These are phyloP conservation scores for Sycophila texana DNA, from an alignment of 2,888 invertebrate genomes.

Conservation along the genomic window DNA sequence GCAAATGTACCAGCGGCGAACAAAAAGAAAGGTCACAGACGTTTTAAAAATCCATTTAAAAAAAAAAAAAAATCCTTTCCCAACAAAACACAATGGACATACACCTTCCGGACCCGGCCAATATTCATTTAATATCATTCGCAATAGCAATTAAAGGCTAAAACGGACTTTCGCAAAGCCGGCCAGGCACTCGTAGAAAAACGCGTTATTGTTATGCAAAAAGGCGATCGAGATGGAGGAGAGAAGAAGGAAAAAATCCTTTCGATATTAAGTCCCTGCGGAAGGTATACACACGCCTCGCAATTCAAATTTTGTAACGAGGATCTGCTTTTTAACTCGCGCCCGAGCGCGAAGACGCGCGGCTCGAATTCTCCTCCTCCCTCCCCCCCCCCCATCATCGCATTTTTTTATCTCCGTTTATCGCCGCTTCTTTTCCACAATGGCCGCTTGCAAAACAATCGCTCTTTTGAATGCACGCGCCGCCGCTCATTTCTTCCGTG, in stretches of 20 bases:
- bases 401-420: constrained; percentile 43
- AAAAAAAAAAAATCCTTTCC: no score
- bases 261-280: constrained; percentile 17
- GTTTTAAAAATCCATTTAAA: not conserved
- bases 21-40: not conserved
- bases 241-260: not conserved
- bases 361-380: not conserved
- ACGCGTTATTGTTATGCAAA: not conserved
- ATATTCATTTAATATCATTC: no score
- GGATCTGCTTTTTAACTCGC: constrained; percentile 7
- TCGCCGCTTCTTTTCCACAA: constrained; percentile 45
- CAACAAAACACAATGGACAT: no score
- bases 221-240: not conserved
- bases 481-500: constrained; percentile 44
- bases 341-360: constrained; percentile 8
- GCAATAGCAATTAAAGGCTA: not conserved
- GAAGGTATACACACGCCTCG: not conserved
- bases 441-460: constrained; percentile 51
- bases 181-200: not conserved
- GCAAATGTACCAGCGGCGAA: not conserved
- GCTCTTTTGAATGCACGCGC: constrained; percentile 31
- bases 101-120: no score
- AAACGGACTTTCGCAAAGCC: not conserved
- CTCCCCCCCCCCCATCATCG: no score
- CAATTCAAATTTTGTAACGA: constrained; percentile 27